A percentile compares a stretch with the other conserved stretches of the same genome.
Evolutionary conservation across 64 coral and sea anemone species (phyloP).

Genomic region (Pachyseris speciosa): DNA sequence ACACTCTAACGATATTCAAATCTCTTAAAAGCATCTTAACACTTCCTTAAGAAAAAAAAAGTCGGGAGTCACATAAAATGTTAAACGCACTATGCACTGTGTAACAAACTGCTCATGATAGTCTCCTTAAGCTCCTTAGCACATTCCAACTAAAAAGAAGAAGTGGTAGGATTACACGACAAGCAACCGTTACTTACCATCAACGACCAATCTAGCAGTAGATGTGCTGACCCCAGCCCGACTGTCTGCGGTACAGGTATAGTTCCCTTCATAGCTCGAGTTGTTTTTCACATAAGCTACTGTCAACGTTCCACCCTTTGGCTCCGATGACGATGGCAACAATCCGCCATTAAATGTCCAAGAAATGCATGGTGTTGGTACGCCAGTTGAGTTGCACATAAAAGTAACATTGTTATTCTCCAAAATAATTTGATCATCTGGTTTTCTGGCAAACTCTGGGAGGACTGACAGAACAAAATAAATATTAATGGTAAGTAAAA

Average conservation of each 20-base stretch:
- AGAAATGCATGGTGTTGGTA: constrained; percentile 8
- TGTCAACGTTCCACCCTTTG: not conserved
- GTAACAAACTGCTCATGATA: too few species aligned
- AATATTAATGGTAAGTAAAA: not conserved
- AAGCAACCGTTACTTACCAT: not conserved
- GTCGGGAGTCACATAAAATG: too few species aligned
- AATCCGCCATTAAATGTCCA: constrained; percentile 25
- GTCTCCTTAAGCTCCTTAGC: too few species aligned
- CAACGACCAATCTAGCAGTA: not conserved
- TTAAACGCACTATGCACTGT: too few species aligned
- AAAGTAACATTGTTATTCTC: constrained; percentile 2
- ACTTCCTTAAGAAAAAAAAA: too few species aligned
- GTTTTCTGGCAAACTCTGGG: not conserved
- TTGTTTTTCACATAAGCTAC: not conserved
- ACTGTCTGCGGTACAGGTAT: constrained; percentile 26
- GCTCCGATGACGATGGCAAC: not conserved
- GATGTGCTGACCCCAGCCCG: not conserved
- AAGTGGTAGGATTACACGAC: too few species aligned
- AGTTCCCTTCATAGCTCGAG: not conserved
- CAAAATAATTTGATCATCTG: not conserved
- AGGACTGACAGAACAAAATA: constrained; percentile 6
- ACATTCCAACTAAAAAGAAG: too few species aligned
- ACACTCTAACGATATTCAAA: too few species aligned
- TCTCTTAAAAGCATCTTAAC: too few species aligned
- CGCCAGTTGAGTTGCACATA: constrained; percentile 5